Base-by-base conservation (phyloP, 2,113 vertebrate species). In the Neolamprologus fasciatus region DNA sequence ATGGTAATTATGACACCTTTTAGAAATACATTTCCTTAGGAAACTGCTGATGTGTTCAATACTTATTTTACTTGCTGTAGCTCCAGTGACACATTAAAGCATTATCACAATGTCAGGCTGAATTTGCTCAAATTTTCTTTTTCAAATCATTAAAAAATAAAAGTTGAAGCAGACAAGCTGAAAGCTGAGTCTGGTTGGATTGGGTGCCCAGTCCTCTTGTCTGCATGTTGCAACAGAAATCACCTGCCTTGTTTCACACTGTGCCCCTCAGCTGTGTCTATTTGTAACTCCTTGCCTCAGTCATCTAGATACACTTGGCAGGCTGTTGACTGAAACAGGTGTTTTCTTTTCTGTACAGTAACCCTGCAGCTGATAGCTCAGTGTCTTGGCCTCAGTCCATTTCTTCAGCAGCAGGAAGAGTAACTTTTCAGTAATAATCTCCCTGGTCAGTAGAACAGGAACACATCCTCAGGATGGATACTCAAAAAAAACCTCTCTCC, bases 401-500 rank as follows among this genome's bases (percentile, higher is more conserved):
- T 13, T 17, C 78, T 51, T 9, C n/a, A 47, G 28, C 78, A 33
- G 33, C 85, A 57, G 42, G 23, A 50, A 47, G 51, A 19, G 45
- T 37, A 40, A 78, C 73, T 42, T 83, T 21, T 63, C 37, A 21
- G 61, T 4, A 93, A 93, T 95, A 94, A 81, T 40, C 81, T 63
- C 51, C 68, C 31, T 12, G n/a, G 28, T 16, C 13, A 47, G 33
- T 16, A 58, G 55, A 50, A 31, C 13, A 83, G 80, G 86, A 90
- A 92, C 92, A 90, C 89, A 95, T 95, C 93, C 94, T 89, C 55
- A 89, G 58, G 42, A 85, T 92, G 26, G 53, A 66, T 19, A 7
- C 14, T 2, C 33, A 35, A 26, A 4, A 8, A 96, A 47, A 78
- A 96, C 90, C 83, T 42, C n/a, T 88, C 86, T 50, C 53, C 37